A percentile compares a stretch with the other conserved stretches of the same genome.
These are phyloP conservation scores for Heliornis fulica DNA, from an alignment of 2,113 vertebrate genomes.

Conservation along the genomic window DNA sequence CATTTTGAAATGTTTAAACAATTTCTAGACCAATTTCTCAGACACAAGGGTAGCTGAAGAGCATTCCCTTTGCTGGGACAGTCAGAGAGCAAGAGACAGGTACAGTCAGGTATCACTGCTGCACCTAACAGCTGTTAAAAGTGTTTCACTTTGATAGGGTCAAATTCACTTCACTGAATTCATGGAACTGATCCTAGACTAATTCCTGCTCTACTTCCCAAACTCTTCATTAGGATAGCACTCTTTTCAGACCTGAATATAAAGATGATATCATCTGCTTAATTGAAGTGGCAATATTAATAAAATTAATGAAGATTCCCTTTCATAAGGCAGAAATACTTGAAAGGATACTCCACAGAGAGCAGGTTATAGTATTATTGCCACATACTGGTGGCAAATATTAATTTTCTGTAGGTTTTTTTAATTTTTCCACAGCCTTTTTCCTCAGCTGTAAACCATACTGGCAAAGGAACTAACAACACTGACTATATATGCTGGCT, in stretches of 20 bases:
- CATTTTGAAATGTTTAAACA: background rate
- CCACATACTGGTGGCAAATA: background rate
- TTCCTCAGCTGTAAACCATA: background rate
- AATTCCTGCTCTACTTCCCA: background rate
- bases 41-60: background rate
- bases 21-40: background rate
- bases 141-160: background rate
- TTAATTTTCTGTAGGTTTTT: background rate
- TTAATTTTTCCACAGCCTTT: background rate
- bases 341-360: background rate
- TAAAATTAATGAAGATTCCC: background rate
- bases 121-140: background rate
- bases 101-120: background rate
- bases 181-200: background rate
- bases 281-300: background rate
- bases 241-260: background rate
- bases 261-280: background rate
- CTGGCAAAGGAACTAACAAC: background rate
- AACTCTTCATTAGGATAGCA: background rate
- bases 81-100: background rate
- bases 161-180: background rate
- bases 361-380: background rate
- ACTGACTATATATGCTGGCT: background rate
- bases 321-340: background rate
- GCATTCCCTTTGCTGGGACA: background rate